A percentile compares a stretch with the other conserved stretches of the same genome.
These are phyloP conservation scores for Drosophila aldrichi DNA, from an alignment of 2,888 invertebrate species.

Conservation along the genomic window DNA sequence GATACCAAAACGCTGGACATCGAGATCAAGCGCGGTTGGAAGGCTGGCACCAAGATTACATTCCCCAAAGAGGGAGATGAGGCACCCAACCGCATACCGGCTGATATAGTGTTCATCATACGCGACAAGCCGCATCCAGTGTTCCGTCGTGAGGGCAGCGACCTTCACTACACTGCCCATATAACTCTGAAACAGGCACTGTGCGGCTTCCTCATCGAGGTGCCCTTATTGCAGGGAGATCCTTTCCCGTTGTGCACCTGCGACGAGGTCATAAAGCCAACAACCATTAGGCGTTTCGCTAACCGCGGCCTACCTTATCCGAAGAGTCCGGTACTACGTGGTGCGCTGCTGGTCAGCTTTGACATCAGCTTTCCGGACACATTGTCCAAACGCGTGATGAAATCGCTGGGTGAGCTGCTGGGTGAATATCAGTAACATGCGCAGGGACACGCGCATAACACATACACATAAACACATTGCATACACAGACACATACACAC, in stretches of 20 bases:
- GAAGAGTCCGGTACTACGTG: constrained; percentile 94
- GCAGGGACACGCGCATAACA: too few relatives aligned
- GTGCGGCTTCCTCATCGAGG: constrained; percentile 94
- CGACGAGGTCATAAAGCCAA: constrained; percentile 94
- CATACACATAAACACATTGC: too few relatives aligned
- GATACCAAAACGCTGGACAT: constrained; percentile 93
- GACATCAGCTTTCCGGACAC: constrained; percentile 96
- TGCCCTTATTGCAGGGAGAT: constrained; percentile 94
- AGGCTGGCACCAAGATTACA: constrained; percentile 97
- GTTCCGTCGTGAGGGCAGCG: constrained; percentile 96
- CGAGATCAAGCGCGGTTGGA: constrained; percentile 99
- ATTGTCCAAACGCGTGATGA: constrained; percentile 91
- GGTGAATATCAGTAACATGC: constrained; percentile 85
- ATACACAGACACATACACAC: not conserved
- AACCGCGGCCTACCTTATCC: constrained; percentile 96
- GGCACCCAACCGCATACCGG: constrained; percentile 95
- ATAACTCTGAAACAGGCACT: constrained; percentile 95
- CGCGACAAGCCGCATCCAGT: constrained; percentile 95
- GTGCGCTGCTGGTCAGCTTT: constrained; percentile 96
- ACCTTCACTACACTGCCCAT: constrained; percentile 94
- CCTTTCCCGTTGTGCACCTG: constrained; percentile 90
- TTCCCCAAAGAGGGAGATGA: constrained; percentile 98
- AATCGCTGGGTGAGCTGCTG: constrained; percentile 93
- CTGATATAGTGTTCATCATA: constrained; percentile 98
- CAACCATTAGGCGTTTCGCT: constrained; percentile 92